These are phyloP conservation scores for Lordiphosa fenestrarum DNA, from an alignment of 2,888 invertebrate species.

Conservation along the genomic window DNA sequence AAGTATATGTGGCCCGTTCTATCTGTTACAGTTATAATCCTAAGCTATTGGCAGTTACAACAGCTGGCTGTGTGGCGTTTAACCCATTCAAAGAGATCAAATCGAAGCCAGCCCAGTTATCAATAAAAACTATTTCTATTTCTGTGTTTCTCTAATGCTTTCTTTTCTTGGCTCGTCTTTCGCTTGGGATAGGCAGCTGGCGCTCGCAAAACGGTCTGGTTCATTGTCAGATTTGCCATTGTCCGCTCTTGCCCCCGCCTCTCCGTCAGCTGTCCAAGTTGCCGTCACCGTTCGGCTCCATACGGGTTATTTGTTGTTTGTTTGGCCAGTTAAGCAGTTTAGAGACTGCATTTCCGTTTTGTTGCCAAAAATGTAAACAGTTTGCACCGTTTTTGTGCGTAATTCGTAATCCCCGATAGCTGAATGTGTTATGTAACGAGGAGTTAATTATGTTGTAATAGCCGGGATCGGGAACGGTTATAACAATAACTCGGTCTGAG, in stretches of 20 bases:
- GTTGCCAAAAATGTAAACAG: conserved; percentile 68
- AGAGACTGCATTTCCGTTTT: conserved; percentile 67
- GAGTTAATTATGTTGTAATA: conserved; percentile 70
- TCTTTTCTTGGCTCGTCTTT: conserved; percentile 52
- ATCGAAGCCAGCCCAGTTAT: conserved; percentile 48
- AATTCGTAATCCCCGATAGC: conserved; percentile 40
- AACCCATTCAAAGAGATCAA: conserved; percentile 60
- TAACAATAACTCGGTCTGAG: conserved; percentile 38
- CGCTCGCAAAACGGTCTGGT: conserved; percentile 10
- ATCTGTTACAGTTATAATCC: conserved; percentile 62
- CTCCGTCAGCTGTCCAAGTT: conserved; percentile 9
- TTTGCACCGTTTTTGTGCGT: conserved; percentile 50
- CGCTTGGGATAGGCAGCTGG: conserved; percentile 44
- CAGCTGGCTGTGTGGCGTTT: conserved; percentile 51
- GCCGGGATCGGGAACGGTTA: conserved; percentile 31
- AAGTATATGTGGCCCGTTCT: conserved; percentile 50
- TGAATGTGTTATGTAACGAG: conserved; percentile 62
- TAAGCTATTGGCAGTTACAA: conserved; percentile 63
- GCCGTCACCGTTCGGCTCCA: conserved; percentile 15
- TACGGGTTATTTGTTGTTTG: conserved; percentile 67
- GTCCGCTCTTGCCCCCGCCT: conserved; percentile 10
- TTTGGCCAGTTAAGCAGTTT: conserved; percentile 50
- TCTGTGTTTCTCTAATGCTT: conserved; percentile 40
- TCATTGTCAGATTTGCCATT: conserved; percentile 40
- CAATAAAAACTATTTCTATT: conserved; percentile 50